Percentiles rank a stretch among this genome's conserved stretches.
phyloP scores from a whole-genome alignment of 2,113 vertebrate species.

The Thamnophis sirtalis region DNA sequence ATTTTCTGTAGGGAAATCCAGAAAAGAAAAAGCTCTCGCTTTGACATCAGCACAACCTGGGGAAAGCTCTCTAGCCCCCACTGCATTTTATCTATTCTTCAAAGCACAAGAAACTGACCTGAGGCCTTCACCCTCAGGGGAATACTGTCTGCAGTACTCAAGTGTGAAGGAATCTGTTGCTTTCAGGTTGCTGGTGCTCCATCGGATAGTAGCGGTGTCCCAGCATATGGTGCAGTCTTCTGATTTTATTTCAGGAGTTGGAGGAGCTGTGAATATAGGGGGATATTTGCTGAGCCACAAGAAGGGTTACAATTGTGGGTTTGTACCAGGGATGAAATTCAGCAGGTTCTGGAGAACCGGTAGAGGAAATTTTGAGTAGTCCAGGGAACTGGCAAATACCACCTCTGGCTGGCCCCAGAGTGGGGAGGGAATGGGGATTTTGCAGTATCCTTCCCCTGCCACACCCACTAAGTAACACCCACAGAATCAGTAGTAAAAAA shows the following conservation, averaged over 20 bases:
- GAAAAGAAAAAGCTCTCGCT: conserved; percentile 13
- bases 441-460: no score
- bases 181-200: conserved; percentile 61
- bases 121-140: conserved; percentile 89
- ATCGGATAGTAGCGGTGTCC: conserved; percentile 84
- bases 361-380: no score
- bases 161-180: conserved; percentile 79
- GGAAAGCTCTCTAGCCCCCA: accelerated
- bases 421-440: no score
- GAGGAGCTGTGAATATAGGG: conserved; percentile 76
- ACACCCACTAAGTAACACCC: no score
- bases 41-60: accelerated
- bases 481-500: no score
- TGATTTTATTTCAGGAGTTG: conserved; percentile 77
- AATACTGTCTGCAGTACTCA: conserved; percentile 91
- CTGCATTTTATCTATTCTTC: accelerated
- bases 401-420: no score
- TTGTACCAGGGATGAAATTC: no score
- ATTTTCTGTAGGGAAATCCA: accelerated
- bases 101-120: conserved; percentile 69
- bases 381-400: no score
- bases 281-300: not conserved
- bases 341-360: no score
- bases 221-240: conserved; percentile 85
- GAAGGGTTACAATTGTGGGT: accelerated